Percentiles rank a stretch among this genome's conserved stretches.
Evolutionary conservation across 2,797 vertebrate genomes (phyloP).

Genomic region (Anguilla obscura): DNA sequence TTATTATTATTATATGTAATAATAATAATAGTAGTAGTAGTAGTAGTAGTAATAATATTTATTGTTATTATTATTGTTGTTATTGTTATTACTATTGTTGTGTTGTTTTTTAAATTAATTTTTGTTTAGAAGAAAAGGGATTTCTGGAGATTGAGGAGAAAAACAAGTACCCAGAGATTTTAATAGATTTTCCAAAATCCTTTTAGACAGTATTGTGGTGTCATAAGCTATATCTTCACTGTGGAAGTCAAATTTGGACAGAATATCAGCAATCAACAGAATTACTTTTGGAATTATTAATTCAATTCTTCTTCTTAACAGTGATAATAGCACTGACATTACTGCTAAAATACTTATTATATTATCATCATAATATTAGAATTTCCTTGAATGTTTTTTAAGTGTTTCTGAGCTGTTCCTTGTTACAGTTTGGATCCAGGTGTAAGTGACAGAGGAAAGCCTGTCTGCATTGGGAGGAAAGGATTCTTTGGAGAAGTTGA

Average conservation of each 20-base stretch:
- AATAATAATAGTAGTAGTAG: slow-evolving; percentile 6
- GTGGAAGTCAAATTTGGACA: not conserved
- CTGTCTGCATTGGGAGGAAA: slow-evolving; percentile 39
- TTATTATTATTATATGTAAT: not conserved
- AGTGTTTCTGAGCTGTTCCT: not conserved
- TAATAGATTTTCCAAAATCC: not conserved
- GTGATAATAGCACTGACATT: not conserved
- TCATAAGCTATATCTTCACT: not conserved
- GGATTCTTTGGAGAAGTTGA: slow-evolving; percentile 59
- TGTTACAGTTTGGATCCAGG: not conserved
- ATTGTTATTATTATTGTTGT: slow-evolving; percentile 2
- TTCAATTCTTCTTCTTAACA: not conserved
- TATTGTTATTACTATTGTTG: not conserved
- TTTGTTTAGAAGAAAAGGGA: not conserved
- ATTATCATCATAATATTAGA: not conserved
- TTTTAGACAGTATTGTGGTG: not conserved
- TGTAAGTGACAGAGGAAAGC: slow-evolving; percentile 1
- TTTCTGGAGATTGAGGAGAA: not conserved
- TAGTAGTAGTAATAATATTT: not conserved
- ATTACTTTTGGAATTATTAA: not conserved
- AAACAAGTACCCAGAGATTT: not conserved
- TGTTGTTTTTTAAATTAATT: not conserved
- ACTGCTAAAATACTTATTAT: not conserved
- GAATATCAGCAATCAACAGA: not conserved
- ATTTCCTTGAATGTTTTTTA: not conserved